phyloP scores from a whole-genome alignment of 1,140 invertebrate species.

The Stratiolaelaps scimitus region DNA sequence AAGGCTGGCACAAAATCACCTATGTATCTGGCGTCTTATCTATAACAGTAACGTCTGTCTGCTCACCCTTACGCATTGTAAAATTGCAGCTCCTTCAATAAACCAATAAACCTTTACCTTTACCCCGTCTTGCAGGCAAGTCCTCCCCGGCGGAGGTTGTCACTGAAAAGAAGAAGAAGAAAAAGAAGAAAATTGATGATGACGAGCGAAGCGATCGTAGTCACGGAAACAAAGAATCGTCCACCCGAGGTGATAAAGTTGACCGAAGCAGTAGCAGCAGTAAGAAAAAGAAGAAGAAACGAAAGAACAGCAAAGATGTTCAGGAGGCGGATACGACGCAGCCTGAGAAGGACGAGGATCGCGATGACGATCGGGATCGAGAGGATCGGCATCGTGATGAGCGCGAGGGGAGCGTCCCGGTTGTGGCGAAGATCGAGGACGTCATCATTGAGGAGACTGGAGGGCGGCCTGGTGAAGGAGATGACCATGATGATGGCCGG shows the following conservation, averaged over 20 bases:
- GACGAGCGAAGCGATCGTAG: not conserved
- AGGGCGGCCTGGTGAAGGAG: too few species aligned
- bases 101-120: too few species aligned
- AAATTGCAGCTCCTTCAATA: too few species aligned
- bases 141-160: not conserved
- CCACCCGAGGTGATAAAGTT: too few species aligned
- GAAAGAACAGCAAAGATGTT: constrained; percentile 23
- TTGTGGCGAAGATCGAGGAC: constrained; percentile 27
- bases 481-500: too few species aligned
- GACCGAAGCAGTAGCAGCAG: too few species aligned
- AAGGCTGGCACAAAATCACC: too few species aligned
- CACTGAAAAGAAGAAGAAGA: constrained; percentile 12
- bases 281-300: constrained; percentile 26
- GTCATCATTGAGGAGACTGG: not conserved
- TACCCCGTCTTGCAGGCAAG: not conserved
- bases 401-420: constrained; percentile 19
- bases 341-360: constrained; percentile 13
- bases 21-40: too few species aligned
- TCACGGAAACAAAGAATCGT: not conserved
- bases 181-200: constrained; percentile 10
- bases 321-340: constrained; percentile 26
- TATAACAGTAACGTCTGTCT: too few species aligned
- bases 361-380: too few species aligned
- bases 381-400: too few species aligned
- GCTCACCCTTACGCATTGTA: too few species aligned